Evolutionary conservation across 1,140 invertebrate species (phyloP).

Genomic region (Apocrypta bakeri): DNA sequence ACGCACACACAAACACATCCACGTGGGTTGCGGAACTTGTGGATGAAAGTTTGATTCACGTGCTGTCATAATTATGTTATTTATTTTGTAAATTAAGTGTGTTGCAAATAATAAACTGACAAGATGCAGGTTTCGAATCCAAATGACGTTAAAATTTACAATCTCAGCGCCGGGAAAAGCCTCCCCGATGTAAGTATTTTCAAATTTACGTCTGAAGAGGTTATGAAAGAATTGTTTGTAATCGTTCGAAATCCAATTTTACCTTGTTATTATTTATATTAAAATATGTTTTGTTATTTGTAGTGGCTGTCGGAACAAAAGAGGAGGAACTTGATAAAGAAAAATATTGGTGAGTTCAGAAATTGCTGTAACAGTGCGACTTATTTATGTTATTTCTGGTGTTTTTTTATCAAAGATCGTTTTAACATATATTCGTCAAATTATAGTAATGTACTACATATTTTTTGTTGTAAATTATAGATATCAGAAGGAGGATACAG

Average conservation of each 20-base stretch:
- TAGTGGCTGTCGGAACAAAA: slow-evolving; percentile 96
- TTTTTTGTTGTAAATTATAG: slow-evolving; percentile 67
- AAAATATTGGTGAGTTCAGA: slow-evolving; percentile 83
- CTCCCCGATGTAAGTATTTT: slow-evolving; percentile 90
- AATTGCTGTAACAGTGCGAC: too few species aligned
- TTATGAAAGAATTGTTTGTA: slow-evolving; percentile 45
- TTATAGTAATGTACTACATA: background rate
- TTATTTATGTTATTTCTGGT: too few species aligned
- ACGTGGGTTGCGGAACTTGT: background rate
- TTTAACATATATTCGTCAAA: too few species aligned
- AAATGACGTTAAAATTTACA: slow-evolving; percentile 98
- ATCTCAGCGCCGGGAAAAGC: slow-evolving; percentile 96
- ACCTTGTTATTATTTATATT: slow-evolving; percentile 23
- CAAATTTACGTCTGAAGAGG: slow-evolving; percentile 48
- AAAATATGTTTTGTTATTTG: slow-evolving; percentile 57
- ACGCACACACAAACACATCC: too few species aligned
- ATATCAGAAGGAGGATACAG: slow-evolving; percentile 92
- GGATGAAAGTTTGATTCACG: slow-evolving; percentile 4
- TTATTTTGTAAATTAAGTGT: background rate
- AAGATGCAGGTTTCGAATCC: slow-evolving; percentile 87
- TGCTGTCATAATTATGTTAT: background rate
- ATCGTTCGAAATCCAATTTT: slow-evolving; percentile 47
- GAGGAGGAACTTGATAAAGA: slow-evolving; percentile 88
- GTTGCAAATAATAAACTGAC: background rate
- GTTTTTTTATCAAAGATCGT: too few species aligned